Conservation (phyloP, 2,797 vertebrate genomes). For the Dallia pectoralis region DNA sequence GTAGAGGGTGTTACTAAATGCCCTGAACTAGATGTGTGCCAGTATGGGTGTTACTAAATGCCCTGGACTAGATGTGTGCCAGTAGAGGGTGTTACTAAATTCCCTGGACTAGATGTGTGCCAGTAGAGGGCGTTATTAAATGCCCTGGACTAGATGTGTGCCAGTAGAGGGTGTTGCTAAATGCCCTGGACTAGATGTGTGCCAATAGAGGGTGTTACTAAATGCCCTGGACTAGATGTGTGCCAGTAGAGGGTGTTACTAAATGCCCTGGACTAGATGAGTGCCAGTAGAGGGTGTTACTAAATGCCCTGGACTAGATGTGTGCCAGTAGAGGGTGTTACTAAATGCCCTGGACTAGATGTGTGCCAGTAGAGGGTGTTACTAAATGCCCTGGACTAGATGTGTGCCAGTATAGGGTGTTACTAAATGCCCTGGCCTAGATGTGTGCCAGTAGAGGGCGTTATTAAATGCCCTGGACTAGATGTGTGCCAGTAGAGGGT, state of each 20-base stretch:
- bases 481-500: conserved; percentile 9
- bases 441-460: no score
- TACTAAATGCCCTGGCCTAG: conserved; percentile 38
- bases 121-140: no score
- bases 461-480: neutral
- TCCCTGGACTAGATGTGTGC: conserved; percentile 26
- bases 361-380: no score
- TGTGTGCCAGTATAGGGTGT: conserved; percentile 8
- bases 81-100: conserved; percentile 31
- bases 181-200: conserved; percentile 38
- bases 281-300: no score
- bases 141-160: conserved; percentile 6
- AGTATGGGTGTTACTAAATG: no score
- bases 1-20: conserved; percentile 35
- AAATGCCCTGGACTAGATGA: conserved; percentile 44
- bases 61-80: conserved; percentile 6
- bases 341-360: conserved; percentile 40
- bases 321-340: conserved; percentile 5
- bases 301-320: neutral
- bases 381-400: neutral
- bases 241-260: neutral
- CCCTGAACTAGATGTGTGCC: conserved; percentile 21
- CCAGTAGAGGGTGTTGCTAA: conserved; percentile 14
- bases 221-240: conserved; percentile 7
- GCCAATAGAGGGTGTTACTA: no score